These are phyloP conservation scores for Mactromeris polynyma DNA, from an alignment of 2,888 invertebrate species.

Conservation along the genomic window DNA sequence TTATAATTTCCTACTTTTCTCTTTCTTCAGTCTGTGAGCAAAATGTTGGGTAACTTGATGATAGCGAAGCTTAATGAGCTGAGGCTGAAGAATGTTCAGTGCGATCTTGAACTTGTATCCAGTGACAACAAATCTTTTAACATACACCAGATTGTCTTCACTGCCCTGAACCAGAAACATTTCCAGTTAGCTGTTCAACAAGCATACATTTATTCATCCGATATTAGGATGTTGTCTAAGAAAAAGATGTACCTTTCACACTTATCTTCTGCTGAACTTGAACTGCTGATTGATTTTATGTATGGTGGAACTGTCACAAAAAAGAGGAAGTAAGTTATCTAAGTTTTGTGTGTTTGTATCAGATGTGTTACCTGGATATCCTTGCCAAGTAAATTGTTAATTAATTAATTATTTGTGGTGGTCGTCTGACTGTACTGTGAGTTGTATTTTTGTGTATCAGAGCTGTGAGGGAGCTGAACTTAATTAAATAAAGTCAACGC, in stretches of 20 bases:
- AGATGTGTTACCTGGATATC: too few species aligned
- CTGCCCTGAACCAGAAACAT: conserved; percentile 63
- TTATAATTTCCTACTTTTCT: too few species aligned
- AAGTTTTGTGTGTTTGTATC: too few species aligned
- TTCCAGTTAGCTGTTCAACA: conserved; percentile 39
- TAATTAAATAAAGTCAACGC: too few species aligned
- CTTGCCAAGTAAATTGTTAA: too few species aligned
- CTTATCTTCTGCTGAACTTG: conserved; percentile 45
- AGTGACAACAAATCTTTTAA: conserved; percentile 50
- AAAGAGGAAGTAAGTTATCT: conserved; percentile 39
- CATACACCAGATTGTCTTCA: conserved; percentile 69
- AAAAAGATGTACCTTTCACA: conserved; percentile 51
- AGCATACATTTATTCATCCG: not conserved
- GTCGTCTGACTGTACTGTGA: too few species aligned
- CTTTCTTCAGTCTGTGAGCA: not conserved
- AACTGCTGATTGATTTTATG: conserved; percentile 56
- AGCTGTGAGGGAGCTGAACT: too few species aligned
- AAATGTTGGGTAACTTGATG: conserved; percentile 50
- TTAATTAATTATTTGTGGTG: too few species aligned
- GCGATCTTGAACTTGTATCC: conserved; percentile 72
- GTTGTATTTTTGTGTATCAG: too few species aligned
- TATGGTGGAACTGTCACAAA: conserved; percentile 58
- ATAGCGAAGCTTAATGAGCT: conserved; percentile 58
- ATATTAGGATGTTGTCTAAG: not conserved
- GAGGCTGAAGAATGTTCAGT: conserved; percentile 49